Evolutionary conservation across 64 coral and sea anemone genomes (phyloP).

Genomic region (Montipora sp.): DNA sequence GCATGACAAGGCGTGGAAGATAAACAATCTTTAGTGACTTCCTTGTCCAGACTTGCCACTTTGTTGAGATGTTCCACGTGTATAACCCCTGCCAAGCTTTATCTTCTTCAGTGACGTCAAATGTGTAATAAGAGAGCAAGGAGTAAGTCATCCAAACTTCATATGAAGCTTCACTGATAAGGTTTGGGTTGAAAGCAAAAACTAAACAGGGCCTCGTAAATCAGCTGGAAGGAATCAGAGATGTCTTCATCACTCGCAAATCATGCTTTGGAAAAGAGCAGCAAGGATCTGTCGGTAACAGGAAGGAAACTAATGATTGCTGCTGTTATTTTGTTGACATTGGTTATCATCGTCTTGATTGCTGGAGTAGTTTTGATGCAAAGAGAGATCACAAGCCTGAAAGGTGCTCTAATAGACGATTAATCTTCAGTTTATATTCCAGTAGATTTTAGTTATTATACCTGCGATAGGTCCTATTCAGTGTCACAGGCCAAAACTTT

Average conservation of each 20-base stretch:
- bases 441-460: too few species aligned
- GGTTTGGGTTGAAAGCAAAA: not conserved
- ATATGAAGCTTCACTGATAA: not conserved
- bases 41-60: too few species aligned
- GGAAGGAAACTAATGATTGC: not conserved
- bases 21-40: too few species aligned
- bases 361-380: constrained; percentile 5
- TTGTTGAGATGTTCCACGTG: too few species aligned
- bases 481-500: too few species aligned
- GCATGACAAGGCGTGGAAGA: too few species aligned
- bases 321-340: not conserved
- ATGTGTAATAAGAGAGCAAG: not conserved
- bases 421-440: too few species aligned
- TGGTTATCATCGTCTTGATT: not conserved
- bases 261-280: not conserved
- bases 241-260: not conserved
- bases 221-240: not conserved
- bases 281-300: not conserved
- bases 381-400: not conserved
- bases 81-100: too few species aligned
- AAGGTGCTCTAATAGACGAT: not conserved
- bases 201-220: not conserved
- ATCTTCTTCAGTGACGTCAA: too few species aligned
- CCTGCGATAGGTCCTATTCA: too few species aligned
- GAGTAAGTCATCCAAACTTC: not conserved